These are phyloP conservation scores for Caenorhabditis briggsae DNA, from an alignment of 1,140 invertebrate species.

Conservation along the genomic window DNA sequence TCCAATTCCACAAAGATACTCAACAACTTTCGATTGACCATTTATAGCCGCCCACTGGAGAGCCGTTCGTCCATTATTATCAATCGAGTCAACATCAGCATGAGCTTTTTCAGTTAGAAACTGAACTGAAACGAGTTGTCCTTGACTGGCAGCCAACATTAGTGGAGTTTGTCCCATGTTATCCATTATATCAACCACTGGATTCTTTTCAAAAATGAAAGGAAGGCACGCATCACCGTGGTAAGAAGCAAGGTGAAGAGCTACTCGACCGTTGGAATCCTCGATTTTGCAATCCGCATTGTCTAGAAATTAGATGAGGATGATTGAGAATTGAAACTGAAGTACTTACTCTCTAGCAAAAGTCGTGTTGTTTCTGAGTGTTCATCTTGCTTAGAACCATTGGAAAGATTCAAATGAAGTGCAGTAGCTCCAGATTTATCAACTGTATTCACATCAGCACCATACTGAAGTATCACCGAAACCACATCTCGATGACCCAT, in stretches of 20 bases:
- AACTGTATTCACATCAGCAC: conserved; percentile 57
- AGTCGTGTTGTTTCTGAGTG: conserved; percentile 59
- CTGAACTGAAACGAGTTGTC: conserved; percentile 61
- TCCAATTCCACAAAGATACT: conserved; percentile 65
- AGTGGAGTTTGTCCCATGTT: conserved; percentile 62
- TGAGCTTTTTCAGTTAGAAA: conserved; percentile 48
- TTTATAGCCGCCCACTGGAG: conserved; percentile 60
- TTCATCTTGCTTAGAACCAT: conserved; percentile 61
- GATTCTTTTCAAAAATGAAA: conserved; percentile 49
- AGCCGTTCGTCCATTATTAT: conserved; percentile 62
- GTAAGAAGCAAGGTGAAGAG: conserved; percentile 65
- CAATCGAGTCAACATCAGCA: conserved; percentile 64
- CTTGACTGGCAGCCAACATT: conserved; percentile 66
- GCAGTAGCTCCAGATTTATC: conserved; percentile 66
- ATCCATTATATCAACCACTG: conserved; percentile 58
- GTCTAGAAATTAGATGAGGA: conserved; percentile 6
- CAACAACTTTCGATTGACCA: conserved; percentile 64
- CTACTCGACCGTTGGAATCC: conserved; percentile 54
- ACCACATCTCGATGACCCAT: conserved; percentile 65
- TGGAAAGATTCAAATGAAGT: conserved; percentile 64
- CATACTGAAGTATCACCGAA: conserved; percentile 48
- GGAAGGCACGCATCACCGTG: conserved; percentile 59
- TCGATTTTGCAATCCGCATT: conserved; percentile 44
- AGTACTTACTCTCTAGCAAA: conserved; percentile 27
- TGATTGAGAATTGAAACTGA: background rate